A percentile compares a stretch with the other conserved stretches of the same genome.
These are phyloP conservation scores for Xylocampa areola DNA, from an alignment of 2,888 invertebrate species.

Conservation along the genomic window DNA sequence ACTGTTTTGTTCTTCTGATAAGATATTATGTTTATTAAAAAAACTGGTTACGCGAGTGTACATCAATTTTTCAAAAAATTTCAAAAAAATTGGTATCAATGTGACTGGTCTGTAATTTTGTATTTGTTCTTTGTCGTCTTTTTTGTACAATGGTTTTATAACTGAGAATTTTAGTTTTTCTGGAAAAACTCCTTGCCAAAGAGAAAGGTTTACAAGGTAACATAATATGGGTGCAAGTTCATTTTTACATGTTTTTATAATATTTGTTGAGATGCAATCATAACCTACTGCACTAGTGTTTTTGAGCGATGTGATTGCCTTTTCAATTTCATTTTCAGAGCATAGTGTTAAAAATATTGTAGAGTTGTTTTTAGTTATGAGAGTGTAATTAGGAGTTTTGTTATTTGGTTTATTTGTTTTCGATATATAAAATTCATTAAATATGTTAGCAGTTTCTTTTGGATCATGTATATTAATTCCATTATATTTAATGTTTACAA, in stretches of 20 bases:
- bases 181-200: conserved; percentile 2
- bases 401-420: conserved; percentile 2
- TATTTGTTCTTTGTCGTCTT: no score
- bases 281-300: conserved; percentile 2
- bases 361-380: background rate
- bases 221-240: background rate
- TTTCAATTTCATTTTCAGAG: conserved; percentile 1
- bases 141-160: no score
- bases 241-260: background rate
- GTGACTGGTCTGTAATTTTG: no score
- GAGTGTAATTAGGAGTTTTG: background rate
- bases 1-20: background rate
- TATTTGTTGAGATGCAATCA: conserved; percentile 1
- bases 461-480: background rate
- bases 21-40: no score
- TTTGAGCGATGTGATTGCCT: conserved; percentile 3
- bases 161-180: background rate
- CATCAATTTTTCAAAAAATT: conserved; percentile 2
- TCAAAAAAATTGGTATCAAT: background rate
- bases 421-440: no score
- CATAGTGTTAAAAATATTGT: conserved; percentile 9
- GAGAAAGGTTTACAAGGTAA: no score
- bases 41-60: conserved; percentile 1
- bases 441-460: no score
- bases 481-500: background rate